Evolutionary conservation across 37 sponge, comb jelly and placozoan species (phyloP), one percentile per base, ranked within the genome.

Genomic region (Haliclona indistincta): DNA sequence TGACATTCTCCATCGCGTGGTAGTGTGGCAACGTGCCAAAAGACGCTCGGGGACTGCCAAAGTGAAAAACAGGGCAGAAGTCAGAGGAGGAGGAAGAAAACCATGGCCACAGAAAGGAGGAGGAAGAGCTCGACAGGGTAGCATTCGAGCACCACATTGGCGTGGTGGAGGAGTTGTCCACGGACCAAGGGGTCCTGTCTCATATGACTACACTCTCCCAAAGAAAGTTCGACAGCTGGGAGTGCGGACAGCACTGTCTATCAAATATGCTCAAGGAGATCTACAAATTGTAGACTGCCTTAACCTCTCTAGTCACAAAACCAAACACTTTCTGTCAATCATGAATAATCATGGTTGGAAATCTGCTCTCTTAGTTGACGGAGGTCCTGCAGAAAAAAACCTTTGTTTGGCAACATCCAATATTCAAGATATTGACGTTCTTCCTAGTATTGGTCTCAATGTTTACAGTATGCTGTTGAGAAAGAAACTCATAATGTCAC

Each of bases 31-130:
- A 74, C 64, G 75, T 4, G 97, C 94, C 19, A 93, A 90, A 64
- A 69, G 51, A 26, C 63, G 97, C 38, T 65, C 84, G 11, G 97
- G 97, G 8, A 84, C 84, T 28, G 97, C 91, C 7, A 85, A 82
- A 36, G 85, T 86, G 38, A 96, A 96, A 67, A 64, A 64, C 13
- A 66, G 97, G 26, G 73, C 73, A 15, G 97, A 96, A 64, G 95
- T 93, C 33, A 77, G 97, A 52, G 97, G 97, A 25, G 94, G 97
- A 17, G 97, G 97, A 1, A 68, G 85, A 7, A 96, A 96, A 54
- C 97, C 94, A 39, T 71, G 87, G 77, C 71, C 39, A 19, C 97
- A 96, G 71, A 96, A 96, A 68, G 95, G 95, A 3, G 32, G 67
- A 15, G 97, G 97, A 29, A 36, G 68, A 49, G 94, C 97, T 0